phyloP scores from a whole-genome alignment of 2,113 vertebrate species.

The Rafetus swinhoei region DNA sequence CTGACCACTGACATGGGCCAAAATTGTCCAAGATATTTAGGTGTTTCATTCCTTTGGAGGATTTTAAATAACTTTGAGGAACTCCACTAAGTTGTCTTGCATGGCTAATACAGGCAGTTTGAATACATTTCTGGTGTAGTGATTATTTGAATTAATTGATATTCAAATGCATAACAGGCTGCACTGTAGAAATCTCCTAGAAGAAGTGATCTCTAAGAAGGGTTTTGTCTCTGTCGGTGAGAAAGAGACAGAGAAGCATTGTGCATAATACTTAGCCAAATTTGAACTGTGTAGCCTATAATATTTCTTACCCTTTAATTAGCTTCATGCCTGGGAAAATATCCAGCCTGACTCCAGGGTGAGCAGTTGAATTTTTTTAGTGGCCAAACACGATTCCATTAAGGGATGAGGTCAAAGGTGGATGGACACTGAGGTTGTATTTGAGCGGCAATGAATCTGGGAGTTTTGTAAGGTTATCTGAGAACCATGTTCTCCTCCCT shows the following conservation, averaged over 20 bases:
- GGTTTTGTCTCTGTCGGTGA: background rate
- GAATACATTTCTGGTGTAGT: background rate
- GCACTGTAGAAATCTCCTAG: background rate
- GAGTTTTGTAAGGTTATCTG: background rate
- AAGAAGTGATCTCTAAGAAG: rapidly evolving
- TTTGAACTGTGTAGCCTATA: background rate
- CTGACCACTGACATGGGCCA: background rate
- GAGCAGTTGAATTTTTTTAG: background rate
- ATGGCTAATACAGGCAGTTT: background rate
- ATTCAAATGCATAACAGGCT: background rate
- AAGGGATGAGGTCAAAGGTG: background rate
- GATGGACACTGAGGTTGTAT: background rate
- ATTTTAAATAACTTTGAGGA: background rate
- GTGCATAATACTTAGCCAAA: background rate
- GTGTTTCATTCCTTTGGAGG: background rate
- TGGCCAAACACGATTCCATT: background rate
- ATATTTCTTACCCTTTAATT: background rate
- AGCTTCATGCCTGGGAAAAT: rapidly evolving
- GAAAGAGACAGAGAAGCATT: background rate
- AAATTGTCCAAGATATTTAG: background rate
- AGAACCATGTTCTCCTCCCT: rapidly evolving
- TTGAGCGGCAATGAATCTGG: background rate
- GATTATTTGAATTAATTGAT: background rate
- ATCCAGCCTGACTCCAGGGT: background rate
- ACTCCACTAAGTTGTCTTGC: background rate